Percentiles rank a stretch among this genome's conserved stretches.
Conservation (phyloP, 2,888 invertebrate species). For the Agriopis leucophaearia region DNA sequence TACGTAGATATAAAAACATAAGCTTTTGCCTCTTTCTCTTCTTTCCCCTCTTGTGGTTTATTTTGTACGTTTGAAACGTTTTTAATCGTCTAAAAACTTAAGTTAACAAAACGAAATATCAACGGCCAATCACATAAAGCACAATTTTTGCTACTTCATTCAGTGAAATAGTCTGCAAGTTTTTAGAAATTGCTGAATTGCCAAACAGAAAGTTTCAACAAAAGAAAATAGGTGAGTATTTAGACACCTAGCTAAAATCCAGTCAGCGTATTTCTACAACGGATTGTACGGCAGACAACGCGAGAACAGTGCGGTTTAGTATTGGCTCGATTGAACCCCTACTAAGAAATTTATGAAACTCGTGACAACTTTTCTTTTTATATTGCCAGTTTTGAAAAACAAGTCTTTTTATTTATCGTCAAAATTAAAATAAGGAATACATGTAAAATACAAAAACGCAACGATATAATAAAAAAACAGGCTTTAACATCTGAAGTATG, state of each 20-base stretch:
- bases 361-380: background rate
- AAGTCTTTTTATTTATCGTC: background rate
- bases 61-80: too few relatives aligned
- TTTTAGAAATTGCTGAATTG: constrained; percentile 19
- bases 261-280: constrained; percentile 35
- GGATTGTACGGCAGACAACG: constrained; percentile 42
- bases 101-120: background rate
- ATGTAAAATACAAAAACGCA: too few relatives aligned
- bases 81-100: too few relatives aligned
- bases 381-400: background rate
- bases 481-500: too few relatives aligned
- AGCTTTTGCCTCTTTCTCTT: too few relatives aligned
- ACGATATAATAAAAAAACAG: too few relatives aligned
- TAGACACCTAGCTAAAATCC: constrained; percentile 36
- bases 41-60: too few relatives aligned
- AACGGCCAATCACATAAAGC: background rate
- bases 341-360: constrained; percentile 31
- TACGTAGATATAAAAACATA: too few relatives aligned
- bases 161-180: constrained; percentile 13
- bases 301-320: constrained; percentile 43
- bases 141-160: constrained; percentile 1
- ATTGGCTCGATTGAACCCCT: constrained; percentile 43
- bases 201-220: constrained; percentile 22
- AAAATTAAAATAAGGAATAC: too few relatives aligned
- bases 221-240: constrained; percentile 32